Base-by-base conservation (phyloP, 1,140 invertebrate species). In the Drosophila insularis region DNA sequence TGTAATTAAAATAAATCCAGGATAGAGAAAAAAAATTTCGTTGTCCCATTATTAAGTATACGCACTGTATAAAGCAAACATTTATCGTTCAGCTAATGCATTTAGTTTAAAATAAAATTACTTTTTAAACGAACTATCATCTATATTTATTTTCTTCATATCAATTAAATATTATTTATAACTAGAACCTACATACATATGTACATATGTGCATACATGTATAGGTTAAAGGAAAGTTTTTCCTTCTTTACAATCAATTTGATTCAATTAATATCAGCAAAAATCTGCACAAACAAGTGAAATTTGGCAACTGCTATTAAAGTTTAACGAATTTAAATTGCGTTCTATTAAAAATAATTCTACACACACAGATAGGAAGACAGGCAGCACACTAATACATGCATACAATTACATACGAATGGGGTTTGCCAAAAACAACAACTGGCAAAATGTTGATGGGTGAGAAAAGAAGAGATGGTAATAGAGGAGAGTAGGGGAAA, bases 341-440 rank as follows among this genome's bases (percentile, higher is more conserved):
- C 76, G 76, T 79, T 79, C 76, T 79, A 72, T 78, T 78, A 68
- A 75, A 78, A 68, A 68, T 71, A 75, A 75, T 78, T 67, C 50
- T 63, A 59, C 59, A 53, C 65, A 74, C 56, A 74, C 23, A 61
- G 27, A 27, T 27, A 46, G 7, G 8, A 6, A 46, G 5, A 27
- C 32, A 19, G 13, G 54, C 13, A 35, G 32, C 32, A 10, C 27
- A 27, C 27, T 6, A 6, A 27, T 5, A 27, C 27, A 27, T 27
- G 35, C 19, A 32, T 27, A 13, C 53, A 46, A 17, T 37, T 27
- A 54, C 27, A 54, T 35, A 31, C 10, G 31, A 58, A 58, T 46
- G 37, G 58, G 58, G 62, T 74, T 74, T 71, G 68, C 61, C 69
- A 68, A 61, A 58, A 58, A 43, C 39, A 63, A 56, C 53, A 70